Conservation (phyloP, 2,888 invertebrate species). For the Arrhopalites spinosus region DNA sequence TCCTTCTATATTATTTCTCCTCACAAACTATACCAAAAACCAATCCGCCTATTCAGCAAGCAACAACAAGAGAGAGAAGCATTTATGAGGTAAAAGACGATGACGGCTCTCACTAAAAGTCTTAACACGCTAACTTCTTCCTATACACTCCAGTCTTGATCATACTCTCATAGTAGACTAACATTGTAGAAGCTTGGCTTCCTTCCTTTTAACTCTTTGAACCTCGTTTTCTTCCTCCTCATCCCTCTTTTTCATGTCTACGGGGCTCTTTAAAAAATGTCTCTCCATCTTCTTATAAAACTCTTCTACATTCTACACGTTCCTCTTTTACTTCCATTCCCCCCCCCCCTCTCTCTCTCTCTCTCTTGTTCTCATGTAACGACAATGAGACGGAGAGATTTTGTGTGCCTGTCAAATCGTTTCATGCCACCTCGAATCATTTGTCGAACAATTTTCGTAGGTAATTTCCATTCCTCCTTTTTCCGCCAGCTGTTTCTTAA, state of each 20-base stretch:
- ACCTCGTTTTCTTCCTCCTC: background rate
- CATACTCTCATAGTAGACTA: background rate
- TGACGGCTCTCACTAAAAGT: background rate
- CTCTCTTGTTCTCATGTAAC: background rate
- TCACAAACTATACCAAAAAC: background rate
- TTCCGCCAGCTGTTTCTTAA: slow-evolving; percentile 21
- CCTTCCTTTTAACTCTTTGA: slow-evolving; percentile 26
- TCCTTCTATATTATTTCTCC: slow-evolving; percentile 11
- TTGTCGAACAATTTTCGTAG: slow-evolving; percentile 18
- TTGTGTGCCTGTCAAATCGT: slow-evolving; percentile 9
- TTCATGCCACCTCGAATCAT: slow-evolving; percentile 18
- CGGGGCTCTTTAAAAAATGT: background rate
- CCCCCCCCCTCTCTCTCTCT: background rate
- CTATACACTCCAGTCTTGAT: background rate
- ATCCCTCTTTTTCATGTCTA: background rate
- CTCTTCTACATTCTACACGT: no score
- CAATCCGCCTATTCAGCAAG: background rate
- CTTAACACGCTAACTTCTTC: slow-evolving; percentile 5
- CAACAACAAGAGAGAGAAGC: background rate
- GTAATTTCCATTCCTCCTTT: slow-evolving; percentile 13
- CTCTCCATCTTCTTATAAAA: slow-evolving; percentile 6
- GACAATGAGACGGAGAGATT: background rate
- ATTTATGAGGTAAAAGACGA: slow-evolving; percentile 1
- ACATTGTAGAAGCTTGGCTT: background rate
- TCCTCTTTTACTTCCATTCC: background rate